Conservation (phyloP, 2,797 vertebrate genomes). For the Micrastur ruficollis region DNA sequence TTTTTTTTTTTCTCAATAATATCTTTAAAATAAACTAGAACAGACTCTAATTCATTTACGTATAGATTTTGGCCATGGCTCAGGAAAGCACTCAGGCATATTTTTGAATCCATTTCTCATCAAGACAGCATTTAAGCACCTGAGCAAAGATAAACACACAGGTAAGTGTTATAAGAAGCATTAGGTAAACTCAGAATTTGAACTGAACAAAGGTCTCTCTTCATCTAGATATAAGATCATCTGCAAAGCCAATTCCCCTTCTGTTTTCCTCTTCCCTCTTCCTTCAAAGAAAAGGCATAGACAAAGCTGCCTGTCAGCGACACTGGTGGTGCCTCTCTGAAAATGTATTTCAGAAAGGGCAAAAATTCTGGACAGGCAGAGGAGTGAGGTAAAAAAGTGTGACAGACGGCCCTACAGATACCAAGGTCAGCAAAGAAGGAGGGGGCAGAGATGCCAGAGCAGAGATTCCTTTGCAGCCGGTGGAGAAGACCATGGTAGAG, state of each 20-base stretch:
- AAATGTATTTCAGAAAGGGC: not conserved
- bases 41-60: not conserved
- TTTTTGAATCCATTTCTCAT: not conserved
- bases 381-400: not conserved
- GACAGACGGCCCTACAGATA: not conserved
- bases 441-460: not conserved
- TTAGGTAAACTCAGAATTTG: not conserved
- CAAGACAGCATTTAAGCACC: not conserved
- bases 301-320: not conserved
- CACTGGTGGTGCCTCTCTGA: not conserved
- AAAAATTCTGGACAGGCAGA: not conserved
- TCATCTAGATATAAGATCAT: not conserved
- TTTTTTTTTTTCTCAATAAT: not conserved
- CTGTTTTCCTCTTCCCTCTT: not conserved
- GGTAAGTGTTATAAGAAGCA: not conserved
- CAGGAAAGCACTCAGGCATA: not conserved
- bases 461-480: not conserved
- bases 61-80: not conserved
- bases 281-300: not conserved
- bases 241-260: not conserved
- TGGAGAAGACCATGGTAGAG: not conserved
- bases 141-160: not conserved
- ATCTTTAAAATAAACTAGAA: not conserved
- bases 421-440: not conserved
- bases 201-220: not conserved